A percentile compares a stretch with the other conserved stretches of the same genome.
phyloP scores from a whole-genome alignment of 2,797 vertebrate genomes.

The Amazona finschi region DNA sequence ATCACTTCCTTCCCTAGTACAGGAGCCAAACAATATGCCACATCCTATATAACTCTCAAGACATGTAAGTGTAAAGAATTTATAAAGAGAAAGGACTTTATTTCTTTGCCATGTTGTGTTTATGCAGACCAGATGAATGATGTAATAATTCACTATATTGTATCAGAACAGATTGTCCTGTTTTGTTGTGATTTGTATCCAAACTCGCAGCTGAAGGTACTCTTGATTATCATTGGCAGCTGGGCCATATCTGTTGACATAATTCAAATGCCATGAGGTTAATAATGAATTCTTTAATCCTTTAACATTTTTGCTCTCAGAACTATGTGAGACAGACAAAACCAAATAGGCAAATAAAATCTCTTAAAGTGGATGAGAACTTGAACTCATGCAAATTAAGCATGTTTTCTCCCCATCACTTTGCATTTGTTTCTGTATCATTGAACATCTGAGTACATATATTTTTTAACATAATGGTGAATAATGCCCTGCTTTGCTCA shows the following conservation, averaged over 20 bases:
- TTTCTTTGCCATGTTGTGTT: conserved; percentile 11
- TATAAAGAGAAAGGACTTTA: neutral
- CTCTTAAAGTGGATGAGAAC: neutral
- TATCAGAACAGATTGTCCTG: conserved; percentile 11
- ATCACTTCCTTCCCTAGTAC: neutral
- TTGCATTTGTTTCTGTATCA: neutral
- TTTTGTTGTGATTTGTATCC: conserved; percentile 39
- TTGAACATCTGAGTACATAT: neutral
- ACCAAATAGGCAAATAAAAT: neutral
- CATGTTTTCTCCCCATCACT: neutral
- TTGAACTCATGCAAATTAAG: neutral
- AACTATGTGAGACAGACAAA: conserved; percentile 27
- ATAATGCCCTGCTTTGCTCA: neutral
- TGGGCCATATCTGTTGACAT: conserved; percentile 33
- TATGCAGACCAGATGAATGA: conserved; percentile 20
- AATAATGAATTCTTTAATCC: conserved; percentile 54
- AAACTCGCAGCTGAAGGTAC: conserved; percentile 40
- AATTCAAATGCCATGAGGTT: conserved; percentile 39
- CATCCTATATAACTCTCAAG: neutral
- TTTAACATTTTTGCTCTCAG: conserved; percentile 40
- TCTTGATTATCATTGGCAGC: conserved; percentile 42
- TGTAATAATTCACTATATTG: conserved; percentile 33
- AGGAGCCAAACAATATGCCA: neutral
- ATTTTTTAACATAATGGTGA: neutral
- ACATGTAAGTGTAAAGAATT: neutral